Base-by-base conservation (phyloP, 2,888 invertebrate species). In the Scaptomyza caliginosa region DNA sequence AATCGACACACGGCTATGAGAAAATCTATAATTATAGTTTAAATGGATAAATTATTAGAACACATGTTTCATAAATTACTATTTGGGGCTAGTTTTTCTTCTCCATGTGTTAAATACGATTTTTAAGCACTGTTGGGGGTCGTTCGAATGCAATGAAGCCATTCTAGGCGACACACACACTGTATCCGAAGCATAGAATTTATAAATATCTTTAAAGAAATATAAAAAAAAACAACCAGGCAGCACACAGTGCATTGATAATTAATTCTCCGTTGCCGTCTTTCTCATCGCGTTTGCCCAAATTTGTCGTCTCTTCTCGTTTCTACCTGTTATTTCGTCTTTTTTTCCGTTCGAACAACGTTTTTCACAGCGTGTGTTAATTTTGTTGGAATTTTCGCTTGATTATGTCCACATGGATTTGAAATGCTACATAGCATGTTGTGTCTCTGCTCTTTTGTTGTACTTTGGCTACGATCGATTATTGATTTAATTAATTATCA, bases 401-500 rank as follows among this genome's bases (percentile, higher is more conserved):
- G 81, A 84, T 84, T 84, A 85, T 87, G 82, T 87, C 79, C 82
- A 84, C 78, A 84, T 83, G 85, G 36, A 73, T 65, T 66, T 51
- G 19, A 52, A 56, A 64, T 48, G 59, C 30, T 11, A 17, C 32
- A 45, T 84, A 40, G 49, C n/a, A 43, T 48, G 48, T 51, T 70
- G 45, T 69, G 51, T 69, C 72, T 69, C 68, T 73, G 62, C 66
- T 45, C 50, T 55, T 58, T 67, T 62, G 46, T 78, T 66, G 46
- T 62, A 46, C 50, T 65, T 59, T 56, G 51, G 58, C 65, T 62
- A 65, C 63, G 67, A 72, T 73, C 75, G 84, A 78, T 83, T 86
- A 86, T 86, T 86, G 83, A 83, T 86, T 83, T 78, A 82, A 84
- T 84, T 84, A 84, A 84, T 87, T 84, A 84, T 85, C 66, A 67